Evolutionary conservation across 2,113 vertebrate genomes (phyloP).

Genomic region (Ibidorhyncha struthersii): DNA sequence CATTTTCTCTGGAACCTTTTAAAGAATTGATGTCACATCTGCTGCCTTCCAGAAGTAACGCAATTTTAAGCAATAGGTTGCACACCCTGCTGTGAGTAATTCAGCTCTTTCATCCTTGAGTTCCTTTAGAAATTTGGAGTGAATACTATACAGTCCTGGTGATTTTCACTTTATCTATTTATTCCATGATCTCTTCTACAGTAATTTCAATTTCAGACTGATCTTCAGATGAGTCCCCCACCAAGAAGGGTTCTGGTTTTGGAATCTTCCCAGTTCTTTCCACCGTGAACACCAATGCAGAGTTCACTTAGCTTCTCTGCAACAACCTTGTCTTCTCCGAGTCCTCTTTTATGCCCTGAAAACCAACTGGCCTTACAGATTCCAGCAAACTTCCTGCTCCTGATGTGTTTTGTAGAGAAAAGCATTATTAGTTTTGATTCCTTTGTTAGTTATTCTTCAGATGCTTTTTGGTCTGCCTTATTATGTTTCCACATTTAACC

Average conservation of each 20-base stretch:
- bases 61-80: constrained; percentile 40
- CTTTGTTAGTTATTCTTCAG: constrained; percentile 19
- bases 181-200: constrained; percentile 22
- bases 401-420: constrained; percentile 5
- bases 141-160: not conserved
- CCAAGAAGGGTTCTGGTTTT: constrained; percentile 11
- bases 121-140: constrained; percentile 30
- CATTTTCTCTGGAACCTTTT: not conserved
- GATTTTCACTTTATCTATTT: constrained; percentile 37
- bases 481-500: constrained; percentile 37
- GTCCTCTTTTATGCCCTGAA: not conserved
- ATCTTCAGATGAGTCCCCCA: not conserved
- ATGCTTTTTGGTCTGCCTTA: not conserved
- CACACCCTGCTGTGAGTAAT: constrained; percentile 30
- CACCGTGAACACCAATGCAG: not conserved
- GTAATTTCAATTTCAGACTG: constrained; percentile 26
- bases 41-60: constrained; percentile 11
- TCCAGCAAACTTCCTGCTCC: not conserved
- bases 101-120: not conserved
- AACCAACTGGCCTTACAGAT: not conserved
- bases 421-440: constrained; percentile 33
- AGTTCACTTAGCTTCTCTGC: not conserved
- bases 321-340: not conserved
- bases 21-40: not conserved
- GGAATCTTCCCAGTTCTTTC: constrained; percentile 15